Conservation (phyloP, 1,140 invertebrate species). For the Penaeus vannamei region DNA sequence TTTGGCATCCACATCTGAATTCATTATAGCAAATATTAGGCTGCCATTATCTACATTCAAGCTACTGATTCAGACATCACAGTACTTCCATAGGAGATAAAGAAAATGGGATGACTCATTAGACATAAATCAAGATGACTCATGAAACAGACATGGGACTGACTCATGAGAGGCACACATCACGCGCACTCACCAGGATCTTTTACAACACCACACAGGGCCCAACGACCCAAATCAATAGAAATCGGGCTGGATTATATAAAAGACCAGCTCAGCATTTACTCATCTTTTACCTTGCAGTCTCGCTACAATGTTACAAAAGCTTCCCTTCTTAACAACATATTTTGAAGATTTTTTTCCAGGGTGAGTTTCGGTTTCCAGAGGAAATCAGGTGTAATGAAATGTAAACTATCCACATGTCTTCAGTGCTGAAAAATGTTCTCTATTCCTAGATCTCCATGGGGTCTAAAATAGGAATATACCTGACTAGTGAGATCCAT, state of each 20-base stretch:
- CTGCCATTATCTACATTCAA: constrained; percentile 48
- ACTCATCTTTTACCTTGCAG: too few species aligned
- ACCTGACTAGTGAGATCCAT: constrained; percentile 63
- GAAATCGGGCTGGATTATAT: too few species aligned
- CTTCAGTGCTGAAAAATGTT: too few species aligned
- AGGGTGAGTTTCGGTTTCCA: too few species aligned
- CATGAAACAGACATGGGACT: not conserved
- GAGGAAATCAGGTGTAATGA: too few species aligned
- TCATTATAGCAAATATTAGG: constrained; percentile 49
- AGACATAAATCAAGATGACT: constrained; percentile 36
- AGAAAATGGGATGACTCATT: constrained; percentile 46
- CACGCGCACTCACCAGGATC: constrained; percentile 38
- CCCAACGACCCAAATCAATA: constrained; percentile 6
- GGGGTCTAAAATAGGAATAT: constrained; percentile 43
- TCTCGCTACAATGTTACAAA: too few species aligned
- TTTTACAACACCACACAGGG: constrained; percentile 21
- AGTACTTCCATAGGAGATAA: constrained; percentile 61
- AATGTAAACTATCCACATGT: too few species aligned
- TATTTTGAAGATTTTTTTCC: too few species aligned
- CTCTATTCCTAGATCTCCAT: constrained; percentile 36
- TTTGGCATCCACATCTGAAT: constrained; percentile 52
- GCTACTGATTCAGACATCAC: constrained; percentile 51
- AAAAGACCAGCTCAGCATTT: too few species aligned
- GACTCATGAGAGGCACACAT: constrained; percentile 42
- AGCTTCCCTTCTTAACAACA: too few species aligned